Conservation (phyloP, 2,113 vertebrate species). For the Mormoops blainvillei region DNA sequence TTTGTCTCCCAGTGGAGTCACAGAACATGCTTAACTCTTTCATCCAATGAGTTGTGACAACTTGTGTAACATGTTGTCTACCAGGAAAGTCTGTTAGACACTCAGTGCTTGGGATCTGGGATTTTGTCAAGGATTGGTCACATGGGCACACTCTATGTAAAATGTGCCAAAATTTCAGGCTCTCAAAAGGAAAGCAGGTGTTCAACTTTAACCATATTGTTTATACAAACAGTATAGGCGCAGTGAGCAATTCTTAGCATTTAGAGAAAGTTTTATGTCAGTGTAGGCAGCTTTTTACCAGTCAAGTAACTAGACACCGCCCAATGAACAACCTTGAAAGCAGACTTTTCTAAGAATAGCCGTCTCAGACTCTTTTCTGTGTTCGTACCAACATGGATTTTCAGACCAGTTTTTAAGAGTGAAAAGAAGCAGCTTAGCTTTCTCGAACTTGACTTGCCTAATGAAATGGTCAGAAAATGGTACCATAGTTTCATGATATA, state of each 20-base stretch:
- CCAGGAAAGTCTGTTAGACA: neutral
- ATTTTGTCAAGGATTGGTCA: neutral
- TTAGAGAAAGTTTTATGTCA: neutral
- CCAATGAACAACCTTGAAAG: neutral
- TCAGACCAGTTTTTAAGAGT: neutral
- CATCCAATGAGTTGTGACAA: neutral
- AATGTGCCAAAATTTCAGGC: neutral
- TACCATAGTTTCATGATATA: neutral
- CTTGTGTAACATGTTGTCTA: neutral
- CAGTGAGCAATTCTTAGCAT: neutral
- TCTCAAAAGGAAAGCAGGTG: neutral
- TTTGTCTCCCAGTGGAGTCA: neutral
- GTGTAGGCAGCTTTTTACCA: neutral
- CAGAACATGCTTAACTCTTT: neutral
- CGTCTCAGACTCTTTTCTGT: neutral
- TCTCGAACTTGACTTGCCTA: constrained; percentile 16
- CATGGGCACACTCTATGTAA: neutral
- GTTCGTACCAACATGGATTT: neutral
- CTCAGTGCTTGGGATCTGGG: neutral
- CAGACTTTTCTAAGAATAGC: neutral
- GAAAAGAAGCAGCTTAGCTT: neutral
- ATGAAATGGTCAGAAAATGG: constrained; percentile 13
- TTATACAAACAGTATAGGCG: neutral
- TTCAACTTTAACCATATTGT: neutral
- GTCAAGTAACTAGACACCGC: neutral